Conservation (phyloP, 2,888 invertebrate species). For the Tenthredo notha region DNA sequence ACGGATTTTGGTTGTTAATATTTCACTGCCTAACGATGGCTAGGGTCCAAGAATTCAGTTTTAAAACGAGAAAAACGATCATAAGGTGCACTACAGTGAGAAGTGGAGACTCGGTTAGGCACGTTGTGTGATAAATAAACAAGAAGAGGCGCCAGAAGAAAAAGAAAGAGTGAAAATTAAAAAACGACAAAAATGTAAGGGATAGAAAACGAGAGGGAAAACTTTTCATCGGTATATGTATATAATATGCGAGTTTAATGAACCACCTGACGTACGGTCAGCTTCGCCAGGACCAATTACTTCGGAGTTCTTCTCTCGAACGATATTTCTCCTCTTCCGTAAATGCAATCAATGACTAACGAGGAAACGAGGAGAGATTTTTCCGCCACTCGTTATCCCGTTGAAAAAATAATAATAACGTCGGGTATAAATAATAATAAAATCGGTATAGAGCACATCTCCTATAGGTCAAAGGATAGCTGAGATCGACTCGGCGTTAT, state of each 20-base stretch:
- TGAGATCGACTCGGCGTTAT: too few relatives aligned
- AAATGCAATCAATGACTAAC: slow-evolving; percentile 13
- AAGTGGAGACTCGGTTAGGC: slow-evolving; percentile 17
- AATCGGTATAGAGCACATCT: neutral
- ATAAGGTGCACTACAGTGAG: neutral
- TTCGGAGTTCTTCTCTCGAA: neutral
- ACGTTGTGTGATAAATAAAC: slow-evolving; percentile 45
- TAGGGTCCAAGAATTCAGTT: slow-evolving; percentile 61
- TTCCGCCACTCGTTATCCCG: neutral
- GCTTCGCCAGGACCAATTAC: slow-evolving; percentile 26
- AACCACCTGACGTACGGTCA: slow-evolving; percentile 47
- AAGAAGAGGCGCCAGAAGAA: slow-evolving; percentile 30
- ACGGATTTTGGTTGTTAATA: slow-evolving; percentile 36
- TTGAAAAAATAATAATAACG: neutral
- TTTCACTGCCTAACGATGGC: slow-evolving; percentile 55
- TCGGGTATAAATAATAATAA: neutral
- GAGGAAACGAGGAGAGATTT: neutral
- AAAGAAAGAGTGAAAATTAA: neutral
- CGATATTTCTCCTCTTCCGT: neutral
- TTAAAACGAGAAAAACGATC: slow-evolving; percentile 41
- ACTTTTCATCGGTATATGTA: slow-evolving; percentile 12
- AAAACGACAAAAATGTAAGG: neutral
- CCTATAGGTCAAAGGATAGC: too few relatives aligned
- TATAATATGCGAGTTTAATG: slow-evolving; percentile 34
- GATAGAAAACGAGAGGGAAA: neutral